phyloP scores from a whole-genome alignment of 2,113 vertebrate species.

The Planiliza haematocheilus region DNA sequence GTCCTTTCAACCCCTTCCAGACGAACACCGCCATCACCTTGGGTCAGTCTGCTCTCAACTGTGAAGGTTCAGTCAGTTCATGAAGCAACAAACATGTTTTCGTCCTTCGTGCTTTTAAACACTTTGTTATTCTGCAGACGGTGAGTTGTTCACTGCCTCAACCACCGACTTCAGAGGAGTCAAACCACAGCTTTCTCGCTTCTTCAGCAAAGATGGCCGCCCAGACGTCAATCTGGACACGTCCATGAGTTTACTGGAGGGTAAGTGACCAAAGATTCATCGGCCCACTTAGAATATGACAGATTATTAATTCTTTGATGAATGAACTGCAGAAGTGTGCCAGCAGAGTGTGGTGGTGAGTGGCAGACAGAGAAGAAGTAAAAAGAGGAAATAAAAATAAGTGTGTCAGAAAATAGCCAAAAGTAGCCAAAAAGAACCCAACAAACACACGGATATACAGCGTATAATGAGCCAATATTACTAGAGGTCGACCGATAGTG shows the following conservation, averaged over 20 bases:
- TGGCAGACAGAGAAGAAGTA: background rate
- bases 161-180: slow-evolving; percentile 86
- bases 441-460: no score
- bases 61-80: background rate
- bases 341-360: background rate
- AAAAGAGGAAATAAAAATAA: background rate
- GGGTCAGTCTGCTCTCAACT: slow-evolving; percentile 85
- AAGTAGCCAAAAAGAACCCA: no score
- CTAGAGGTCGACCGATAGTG: no score
- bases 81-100: no score
- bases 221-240: slow-evolving; percentile 81
- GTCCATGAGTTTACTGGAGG: slow-evolving; percentile 82
- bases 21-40: slow-evolving; percentile 83
- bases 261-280: no score
- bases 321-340: background rate
- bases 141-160: slow-evolving; percentile 88
- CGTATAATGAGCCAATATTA: no score
- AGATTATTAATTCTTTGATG: no score
- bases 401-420: no score
- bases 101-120: background rate
- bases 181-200: slow-evolving; percentile 85
- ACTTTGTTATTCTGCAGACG: slow-evolving; percentile 74
- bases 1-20: slow-evolving; percentile 87
- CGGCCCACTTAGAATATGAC: background rate
- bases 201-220: slow-evolving; percentile 79